Evolutionary conservation across 2,797 vertebrate species (phyloP).

Genomic region (Loris lydekkerianus): DNA sequence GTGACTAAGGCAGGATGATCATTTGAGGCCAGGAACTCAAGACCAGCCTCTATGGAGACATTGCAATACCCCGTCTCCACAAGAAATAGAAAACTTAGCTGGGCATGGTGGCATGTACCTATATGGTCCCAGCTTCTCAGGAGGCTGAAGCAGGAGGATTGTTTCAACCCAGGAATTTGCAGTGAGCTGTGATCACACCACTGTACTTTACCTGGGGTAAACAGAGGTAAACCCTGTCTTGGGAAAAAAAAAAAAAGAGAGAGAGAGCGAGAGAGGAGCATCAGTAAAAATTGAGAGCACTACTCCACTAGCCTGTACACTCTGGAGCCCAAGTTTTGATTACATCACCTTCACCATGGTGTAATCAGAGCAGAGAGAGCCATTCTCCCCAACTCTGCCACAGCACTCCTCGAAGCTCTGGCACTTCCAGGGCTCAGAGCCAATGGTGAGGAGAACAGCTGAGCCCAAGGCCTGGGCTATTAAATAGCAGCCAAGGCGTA

Average conservation of each 20-base stretch:
- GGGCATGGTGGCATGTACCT: too few relatives aligned
- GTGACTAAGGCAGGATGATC: rapidly evolving
- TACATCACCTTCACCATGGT: background rate
- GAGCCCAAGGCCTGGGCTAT: background rate
- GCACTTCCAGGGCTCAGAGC: background rate
- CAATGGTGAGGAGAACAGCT: background rate
- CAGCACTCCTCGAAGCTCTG: background rate
- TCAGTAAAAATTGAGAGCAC: background rate
- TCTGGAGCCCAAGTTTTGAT: background rate
- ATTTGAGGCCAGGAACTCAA: background rate
- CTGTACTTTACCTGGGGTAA: too few relatives aligned
- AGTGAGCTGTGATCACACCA: too few relatives aligned
- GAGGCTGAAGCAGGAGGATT: too few relatives aligned
- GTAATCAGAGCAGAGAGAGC: background rate
- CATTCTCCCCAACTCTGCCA: background rate
- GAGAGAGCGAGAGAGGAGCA: background rate
- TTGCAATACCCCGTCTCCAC: background rate
- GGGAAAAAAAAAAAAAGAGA: background rate
- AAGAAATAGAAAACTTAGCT: background rate
- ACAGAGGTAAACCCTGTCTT: background rate
- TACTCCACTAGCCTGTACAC: background rate
- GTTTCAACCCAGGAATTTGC: too few relatives aligned
- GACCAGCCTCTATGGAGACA: background rate
- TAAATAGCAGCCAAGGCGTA: background rate
- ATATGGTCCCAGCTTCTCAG: too few relatives aligned